Base-by-base conservation (phyloP, 30 jellyfish, hydroid and myxozoan genomes). In the Turritopsis rubra region DNA sequence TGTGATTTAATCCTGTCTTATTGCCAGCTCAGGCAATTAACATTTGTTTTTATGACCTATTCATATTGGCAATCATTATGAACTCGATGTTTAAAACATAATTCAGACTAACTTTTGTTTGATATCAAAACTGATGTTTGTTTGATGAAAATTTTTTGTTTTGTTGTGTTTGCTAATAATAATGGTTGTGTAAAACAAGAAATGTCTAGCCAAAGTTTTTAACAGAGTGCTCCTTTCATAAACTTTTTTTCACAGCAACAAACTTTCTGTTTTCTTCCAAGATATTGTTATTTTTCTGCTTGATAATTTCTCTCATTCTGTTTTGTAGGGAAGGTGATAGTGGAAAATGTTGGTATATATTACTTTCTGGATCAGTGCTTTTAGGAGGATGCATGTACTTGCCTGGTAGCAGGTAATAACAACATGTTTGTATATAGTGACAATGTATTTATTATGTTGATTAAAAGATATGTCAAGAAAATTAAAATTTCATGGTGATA, bases 321-420 rank as follows among this genome's bases (percentile, higher is more conserved):
- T 18, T 1, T 41, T 79, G 0, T 79, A 93, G 98, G 75, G 96
- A 90, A 21, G 86, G 83, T 30, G 96, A 93, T 65, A 29, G 65
- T 52, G 87, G 89, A 29, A 79, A 30, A 22, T 93, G 98, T 71
- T 93, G 98, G 98, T 93, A 93, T 68, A 93, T 93, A 16, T 82
- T 93, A 77, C 83, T 93, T 70, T 88, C 96, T 71, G 98, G 98
- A 21, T 85, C 98, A 1, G 96, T 93, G 60, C 89, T 73, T 73
- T 84, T 93, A 23, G 96, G 89, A 23, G 87, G 70, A 23, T 84
- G 92, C 77, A 93, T 93, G 96, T 88, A 83, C 82, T 88, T 88
- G 21, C 98, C 98, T 23, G 98, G 98, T 54, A 85, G 96, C 90
- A 93, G 98, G 98, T 93, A 72, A 41, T 79, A 1, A 7, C 26